Evolutionary conservation across 2,888 invertebrate species (phyloP), one percentile per base, ranked within the genome.

Genomic region (Chrysotoxum bicinctum): DNA sequence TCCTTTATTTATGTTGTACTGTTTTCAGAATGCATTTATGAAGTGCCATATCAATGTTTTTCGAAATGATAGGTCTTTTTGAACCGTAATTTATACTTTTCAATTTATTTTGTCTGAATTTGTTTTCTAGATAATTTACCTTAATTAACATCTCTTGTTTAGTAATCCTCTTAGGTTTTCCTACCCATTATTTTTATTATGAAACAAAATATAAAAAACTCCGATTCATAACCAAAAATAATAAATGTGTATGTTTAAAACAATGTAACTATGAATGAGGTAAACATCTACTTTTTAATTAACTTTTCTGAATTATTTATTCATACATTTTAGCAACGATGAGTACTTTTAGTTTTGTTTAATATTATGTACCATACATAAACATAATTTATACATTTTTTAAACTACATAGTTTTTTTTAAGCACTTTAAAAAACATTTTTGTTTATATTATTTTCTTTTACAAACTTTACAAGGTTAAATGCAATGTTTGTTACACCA

Each of bases 401-500:
- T 1, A 40, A 30, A 23, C 1, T 8, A 40, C 3, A 5, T 30
- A 43, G n/a, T n/a, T n/a, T 14, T 45, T 43, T 45, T 5, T 16
- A 45, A 40, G 43, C 12, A 40, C 0, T 16, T n/a, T 26, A 10
- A 43, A 43, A 43, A 43, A 43, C 2, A 52, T 37, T 26, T 64
- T 14, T 43, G 16, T 60, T 43, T 72, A 23, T 37, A 6, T 68
- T 64, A 64, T 32, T 30, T 69, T 78, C 5, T 45, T 21, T 82
- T 73, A 32, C 52, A 74, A 69, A 35, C 83, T 78, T 83, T 83
- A 79, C 83, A 77, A 64, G 79, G 83, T 74, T 50, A 69, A 45
- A 58, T 19, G 54, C 72, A 58, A 52, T 37, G 19, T 72, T 74
- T 64, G 77, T 78, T 74, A 64, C 21, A 60, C 54, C 45, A 73